Conservation (phyloP, 2,888 invertebrate genomes). For the Cataglyphis albicans region DNA sequence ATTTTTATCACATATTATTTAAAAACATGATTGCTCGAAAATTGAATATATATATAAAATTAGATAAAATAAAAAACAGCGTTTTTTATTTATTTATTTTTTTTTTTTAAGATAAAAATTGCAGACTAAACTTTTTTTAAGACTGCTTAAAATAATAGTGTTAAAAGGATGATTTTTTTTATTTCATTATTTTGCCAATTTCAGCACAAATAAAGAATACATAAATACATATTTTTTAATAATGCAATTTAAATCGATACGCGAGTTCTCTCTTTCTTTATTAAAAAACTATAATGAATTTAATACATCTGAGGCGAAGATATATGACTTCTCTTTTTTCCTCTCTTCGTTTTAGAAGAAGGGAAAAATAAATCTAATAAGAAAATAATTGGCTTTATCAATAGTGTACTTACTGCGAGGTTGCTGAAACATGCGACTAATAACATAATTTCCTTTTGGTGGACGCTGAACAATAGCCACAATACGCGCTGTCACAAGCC, state of each 20-base stretch:
- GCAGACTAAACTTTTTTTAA: not conserved
- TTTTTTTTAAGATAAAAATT: not conserved
- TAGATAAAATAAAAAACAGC: not conserved
- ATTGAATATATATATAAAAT: not conserved
- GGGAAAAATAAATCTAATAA: constrained; percentile 21
- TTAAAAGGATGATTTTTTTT: not conserved
- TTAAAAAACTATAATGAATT: not conserved
- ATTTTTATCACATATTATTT: not conserved
- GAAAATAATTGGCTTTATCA: constrained; percentile 36
- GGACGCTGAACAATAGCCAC: constrained; percentile 33
- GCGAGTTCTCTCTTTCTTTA: not conserved
- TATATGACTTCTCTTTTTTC: not conserved
- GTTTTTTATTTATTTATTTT: not conserved
- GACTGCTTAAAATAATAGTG: not conserved
- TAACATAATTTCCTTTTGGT: constrained; percentile 44
- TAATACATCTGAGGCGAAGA: not conserved
- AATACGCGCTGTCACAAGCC: not conserved
- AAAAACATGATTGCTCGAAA: not conserved
- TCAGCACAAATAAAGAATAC: not conserved
- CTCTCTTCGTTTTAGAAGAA: not conserved
- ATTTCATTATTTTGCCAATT: not conserved
- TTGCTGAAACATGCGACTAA: constrained; percentile 23
- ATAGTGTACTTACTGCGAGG: constrained; percentile 3
- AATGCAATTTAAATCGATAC: not conserved
- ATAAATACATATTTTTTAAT: not conserved